Conservation (phyloP, 2,797 vertebrate genomes). For the Lepus oiostolus region DNA sequence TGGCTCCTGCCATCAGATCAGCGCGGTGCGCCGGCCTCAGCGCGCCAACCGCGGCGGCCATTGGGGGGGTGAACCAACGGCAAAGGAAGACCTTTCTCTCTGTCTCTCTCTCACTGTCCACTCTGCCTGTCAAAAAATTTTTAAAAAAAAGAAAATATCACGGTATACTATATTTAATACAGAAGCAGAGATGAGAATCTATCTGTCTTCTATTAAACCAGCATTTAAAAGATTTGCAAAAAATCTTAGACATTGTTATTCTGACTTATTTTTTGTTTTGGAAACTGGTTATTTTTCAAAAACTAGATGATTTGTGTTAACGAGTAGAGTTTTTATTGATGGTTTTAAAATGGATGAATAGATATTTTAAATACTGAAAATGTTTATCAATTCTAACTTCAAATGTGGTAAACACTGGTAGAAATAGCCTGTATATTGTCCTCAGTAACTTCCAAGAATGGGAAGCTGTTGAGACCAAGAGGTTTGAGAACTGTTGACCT, state of each 20-base stretch:
- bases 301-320: background rate
- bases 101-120: too few relatives aligned
- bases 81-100: too few relatives aligned
- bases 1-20: too few relatives aligned
- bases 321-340: background rate
- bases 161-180: background rate
- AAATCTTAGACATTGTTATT: background rate
- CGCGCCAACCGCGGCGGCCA: too few relatives aligned
- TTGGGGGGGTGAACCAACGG: too few relatives aligned
- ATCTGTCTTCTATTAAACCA: background rate
- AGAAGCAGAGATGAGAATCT: background rate
- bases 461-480: slow-evolving; percentile 27
- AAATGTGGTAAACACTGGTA: background rate
- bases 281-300: slow-evolving; percentile 15
- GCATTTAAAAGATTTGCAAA: background rate
- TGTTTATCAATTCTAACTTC: background rate
- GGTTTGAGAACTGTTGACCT: background rate
- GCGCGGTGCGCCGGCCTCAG: too few relatives aligned
- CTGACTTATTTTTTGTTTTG: background rate
- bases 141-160: too few relatives aligned
- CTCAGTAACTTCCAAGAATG: background rate
- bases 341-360: slow-evolving; percentile 1
- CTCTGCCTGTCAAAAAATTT: too few relatives aligned
- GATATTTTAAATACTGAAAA: background rate
- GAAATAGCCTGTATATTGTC: background rate